These are phyloP conservation scores for Phacellophora camtschatica DNA, from an alignment of 30 jellyfish, hydroid and myxozoan species.

Conservation along the genomic window DNA sequence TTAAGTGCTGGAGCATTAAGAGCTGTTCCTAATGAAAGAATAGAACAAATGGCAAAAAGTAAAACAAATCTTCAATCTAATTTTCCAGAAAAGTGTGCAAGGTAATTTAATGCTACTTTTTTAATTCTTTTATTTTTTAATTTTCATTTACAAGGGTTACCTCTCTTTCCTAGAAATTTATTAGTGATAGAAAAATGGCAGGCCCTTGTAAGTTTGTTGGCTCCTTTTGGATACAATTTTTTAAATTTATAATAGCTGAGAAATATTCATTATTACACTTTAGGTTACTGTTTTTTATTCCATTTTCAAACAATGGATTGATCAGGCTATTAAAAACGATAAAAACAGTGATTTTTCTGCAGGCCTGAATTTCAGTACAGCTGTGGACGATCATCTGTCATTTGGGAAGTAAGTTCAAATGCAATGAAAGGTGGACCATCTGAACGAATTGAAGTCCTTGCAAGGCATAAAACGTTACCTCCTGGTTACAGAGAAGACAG, in stretches of 20 bases:
- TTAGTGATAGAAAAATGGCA: too few species aligned
- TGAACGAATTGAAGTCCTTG: slow-evolving; percentile 69
- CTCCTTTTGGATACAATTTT: too few species aligned
- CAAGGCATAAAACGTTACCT: slow-evolving; percentile 75
- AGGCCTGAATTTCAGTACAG: slow-evolving; percentile 85
- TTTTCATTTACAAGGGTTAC: too few species aligned
- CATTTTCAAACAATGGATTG: too few species aligned
- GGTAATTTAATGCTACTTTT: too few species aligned
- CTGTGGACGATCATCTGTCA: slow-evolving; percentile 94
- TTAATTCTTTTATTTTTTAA: too few species aligned
- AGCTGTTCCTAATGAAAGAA: slow-evolving; percentile 63
- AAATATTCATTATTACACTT: too few species aligned
- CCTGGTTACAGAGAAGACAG: slow-evolving; percentile 83
- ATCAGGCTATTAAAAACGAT: too few species aligned
- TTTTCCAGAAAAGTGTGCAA: slow-evolving; percentile 78
- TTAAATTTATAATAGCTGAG: too few species aligned
- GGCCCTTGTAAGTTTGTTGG: too few species aligned
- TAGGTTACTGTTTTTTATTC: too few species aligned
- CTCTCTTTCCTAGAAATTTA: too few species aligned
- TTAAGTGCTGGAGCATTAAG: slow-evolving; percentile 78
- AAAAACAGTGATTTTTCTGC: not conserved
- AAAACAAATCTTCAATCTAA: slow-evolving; percentile 65
- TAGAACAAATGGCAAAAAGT: slow-evolving; percentile 64
- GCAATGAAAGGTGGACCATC: slow-evolving; percentile 83
- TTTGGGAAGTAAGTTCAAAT: slow-evolving; percentile 76